phyloP scores from a whole-genome alignment of 2,113 vertebrate species.

The Leucoraja erinaceus region DNA sequence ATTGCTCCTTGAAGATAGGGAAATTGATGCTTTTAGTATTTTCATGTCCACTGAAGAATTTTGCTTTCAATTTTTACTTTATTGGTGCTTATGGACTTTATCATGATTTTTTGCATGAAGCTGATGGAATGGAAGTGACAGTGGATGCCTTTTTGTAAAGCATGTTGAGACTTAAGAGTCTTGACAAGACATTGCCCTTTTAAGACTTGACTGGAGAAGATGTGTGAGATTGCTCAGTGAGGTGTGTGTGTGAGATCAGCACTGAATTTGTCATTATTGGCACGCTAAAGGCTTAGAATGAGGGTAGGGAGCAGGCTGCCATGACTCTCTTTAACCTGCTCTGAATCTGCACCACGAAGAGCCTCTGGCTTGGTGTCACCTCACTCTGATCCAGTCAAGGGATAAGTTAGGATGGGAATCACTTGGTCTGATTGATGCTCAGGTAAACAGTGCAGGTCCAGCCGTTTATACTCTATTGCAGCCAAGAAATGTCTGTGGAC shows the following conservation, averaged over 20 bases:
- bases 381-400: background rate
- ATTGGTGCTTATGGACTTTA: no score
- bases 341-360: background rate
- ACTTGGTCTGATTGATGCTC: conserved; percentile 4
- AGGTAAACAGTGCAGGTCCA: background rate
- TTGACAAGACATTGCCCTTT: background rate
- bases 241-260: background rate
- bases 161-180: background rate
- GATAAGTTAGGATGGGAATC: background rate
- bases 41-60: no score
- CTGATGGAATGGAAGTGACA: background rate
- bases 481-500: background rate
- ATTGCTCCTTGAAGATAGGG: background rate
- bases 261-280: background rate
- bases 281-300: background rate
- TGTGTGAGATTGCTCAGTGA: background rate
- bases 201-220: background rate
- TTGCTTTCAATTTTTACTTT: no score
- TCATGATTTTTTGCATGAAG: background rate
- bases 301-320: background rate
- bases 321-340: background rate
- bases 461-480: background rate
- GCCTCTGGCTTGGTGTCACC: background rate
- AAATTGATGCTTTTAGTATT: no score
- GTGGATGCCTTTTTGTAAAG: background rate